phyloP scores from a whole-genome alignment of 2,113 vertebrate species.

The rabbit (Oryctolagus cuniculus) region mOryCun1.1 NC_091436.1:78981001-78981500 shows the following conservation, averaged over 20 bases:
- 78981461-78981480: not conserved
- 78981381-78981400: not conserved
- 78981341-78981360: not conserved
- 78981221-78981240: not conserved
- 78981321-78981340: too few relatives aligned
- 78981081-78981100: not conserved
- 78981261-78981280: not conserved
- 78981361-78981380: not conserved
- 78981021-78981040: not conserved
- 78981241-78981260: too few relatives aligned
- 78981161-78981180: not conserved
- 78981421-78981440: not conserved
- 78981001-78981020: not conserved
- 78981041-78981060: not conserved
- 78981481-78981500: not conserved
- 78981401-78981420: not conserved
- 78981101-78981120: not conserved
- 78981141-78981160: not conserved
- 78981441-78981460: not conserved
- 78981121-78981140: not conserved
- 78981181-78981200: not conserved
- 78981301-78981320: fast-evolving
- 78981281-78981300: not conserved
- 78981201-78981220: not conserved
- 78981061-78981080: not conserved